phyloP scores from a whole-genome alignment of 1,140 invertebrate genomes.

The Goniozus legneri region DNA sequence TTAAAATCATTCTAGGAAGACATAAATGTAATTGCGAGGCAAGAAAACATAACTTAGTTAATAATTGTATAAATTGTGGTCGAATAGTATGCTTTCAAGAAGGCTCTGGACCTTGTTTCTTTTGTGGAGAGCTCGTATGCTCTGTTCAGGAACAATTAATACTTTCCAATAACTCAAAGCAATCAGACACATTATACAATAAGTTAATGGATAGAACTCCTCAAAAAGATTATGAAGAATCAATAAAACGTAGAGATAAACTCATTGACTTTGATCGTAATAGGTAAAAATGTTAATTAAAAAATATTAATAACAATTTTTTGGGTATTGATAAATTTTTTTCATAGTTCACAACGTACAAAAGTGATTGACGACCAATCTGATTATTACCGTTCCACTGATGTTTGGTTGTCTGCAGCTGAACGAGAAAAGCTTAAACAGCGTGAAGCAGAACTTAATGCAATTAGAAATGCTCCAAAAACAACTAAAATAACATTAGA shows the following conservation, averaged over 20 bases:
- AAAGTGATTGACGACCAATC: conserved; percentile 92
- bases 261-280: conserved; percentile 85
- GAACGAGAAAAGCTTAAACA: conserved; percentile 69
- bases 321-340: conserved; percentile 16
- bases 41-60: conserved; percentile 82
- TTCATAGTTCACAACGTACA: conserved; percentile 69
- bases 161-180: conserved; percentile 64
- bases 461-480: conserved; percentile 68
- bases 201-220: conserved; percentile 64
- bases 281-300: conserved; percentile 56
- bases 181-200: conserved; percentile 66
- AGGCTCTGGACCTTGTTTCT: conserved; percentile 92
- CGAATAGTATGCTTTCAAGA: conserved; percentile 94
- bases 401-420: conserved; percentile 73
- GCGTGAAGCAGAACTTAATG: conserved; percentile 67
- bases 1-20: conserved; percentile 71
- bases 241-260: conserved; percentile 75
- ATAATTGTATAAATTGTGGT: conserved; percentile 93
- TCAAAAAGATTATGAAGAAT: conserved; percentile 61
- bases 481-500: conserved; percentile 75
- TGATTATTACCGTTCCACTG: conserved; percentile 85
- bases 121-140: conserved; percentile 82
- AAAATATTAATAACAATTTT: conserved; percentile 11
- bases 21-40: conserved; percentile 91
- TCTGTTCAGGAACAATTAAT: conserved; percentile 71